phyloP scores from a whole-genome alignment of 2,113 vertebrate species.

The Hassar affinis region DNA sequence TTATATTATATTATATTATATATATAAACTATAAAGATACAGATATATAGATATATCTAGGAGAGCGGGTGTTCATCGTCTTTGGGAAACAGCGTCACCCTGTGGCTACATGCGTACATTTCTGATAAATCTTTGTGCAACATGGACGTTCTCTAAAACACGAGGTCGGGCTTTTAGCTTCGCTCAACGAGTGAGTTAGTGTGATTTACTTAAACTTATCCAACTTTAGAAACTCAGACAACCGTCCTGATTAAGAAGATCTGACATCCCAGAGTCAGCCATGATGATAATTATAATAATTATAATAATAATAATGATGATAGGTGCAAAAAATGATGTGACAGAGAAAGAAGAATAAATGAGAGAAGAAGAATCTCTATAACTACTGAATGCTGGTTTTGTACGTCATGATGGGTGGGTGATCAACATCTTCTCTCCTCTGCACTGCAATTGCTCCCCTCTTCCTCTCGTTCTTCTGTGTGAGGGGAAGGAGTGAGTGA shows the following conservation, averaged over 20 bases:
- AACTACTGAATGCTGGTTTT: neutral
- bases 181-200: conserved; percentile 34
- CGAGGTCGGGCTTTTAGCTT: conserved; percentile 1
- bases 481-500: neutral
- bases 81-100: conserved; percentile 35
- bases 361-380: conserved; percentile 18
- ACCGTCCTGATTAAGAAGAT: neutral
- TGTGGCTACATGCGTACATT: conserved; percentile 45
- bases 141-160: neutral
- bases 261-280: conserved; percentile 12
- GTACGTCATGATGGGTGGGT: neutral
- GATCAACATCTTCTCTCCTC: neutral
- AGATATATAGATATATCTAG: neutral
- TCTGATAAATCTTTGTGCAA: conserved; percentile 16
- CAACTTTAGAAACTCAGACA: neutral
- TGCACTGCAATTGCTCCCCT: neutral
- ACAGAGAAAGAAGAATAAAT: conserved; percentile 13
- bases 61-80: conserved; percentile 4
- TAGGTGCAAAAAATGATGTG: conserved; percentile 38
- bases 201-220: conserved; percentile 9
- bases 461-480: neutral
- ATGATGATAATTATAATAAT: conserved; percentile 33
- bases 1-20: too few relatives aligned
- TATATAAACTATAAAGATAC: neutral
- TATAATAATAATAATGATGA: conserved; percentile 33